Percentiles rank a stretch among this genome's conserved stretches.
Conservation (phyloP, 2,113 vertebrate genomes). For the Nibea coibor region DNA sequence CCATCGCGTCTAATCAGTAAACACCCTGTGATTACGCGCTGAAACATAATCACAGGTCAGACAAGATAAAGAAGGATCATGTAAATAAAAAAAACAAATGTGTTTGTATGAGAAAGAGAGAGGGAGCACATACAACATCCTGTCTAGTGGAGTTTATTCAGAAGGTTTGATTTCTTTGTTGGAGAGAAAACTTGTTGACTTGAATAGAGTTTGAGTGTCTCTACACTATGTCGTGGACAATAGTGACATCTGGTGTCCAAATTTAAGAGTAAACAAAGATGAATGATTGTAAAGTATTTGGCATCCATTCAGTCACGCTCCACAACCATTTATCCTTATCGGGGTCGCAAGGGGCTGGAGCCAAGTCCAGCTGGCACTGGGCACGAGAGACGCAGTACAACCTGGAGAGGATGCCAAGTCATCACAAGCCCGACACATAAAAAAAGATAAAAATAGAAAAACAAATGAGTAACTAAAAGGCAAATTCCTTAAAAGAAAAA, state of each 20-base stretch:
- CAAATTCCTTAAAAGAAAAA: background rate
- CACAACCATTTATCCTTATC: too few species aligned
- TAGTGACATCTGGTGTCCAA: conserved; percentile 62
- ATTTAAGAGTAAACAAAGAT: background rate
- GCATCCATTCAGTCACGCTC: too few species aligned
- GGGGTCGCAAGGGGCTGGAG: too few species aligned
- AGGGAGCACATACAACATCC: background rate
- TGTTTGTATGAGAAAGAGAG: background rate
- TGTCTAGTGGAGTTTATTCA: background rate
- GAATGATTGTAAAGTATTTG: too few species aligned
- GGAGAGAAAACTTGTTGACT: background rate
- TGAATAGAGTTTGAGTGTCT: background rate
- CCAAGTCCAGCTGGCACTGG: too few species aligned
- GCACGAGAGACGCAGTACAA: too few species aligned
- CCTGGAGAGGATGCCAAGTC: too few species aligned
- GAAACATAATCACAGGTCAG: conserved; percentile 28
- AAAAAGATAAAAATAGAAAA: background rate
- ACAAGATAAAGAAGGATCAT: conserved; percentile 2
- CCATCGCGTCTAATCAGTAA: background rate
- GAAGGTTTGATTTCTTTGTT: background rate
- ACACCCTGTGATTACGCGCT: conserved; percentile 17
- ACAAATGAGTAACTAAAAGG: background rate
- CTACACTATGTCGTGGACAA: background rate
- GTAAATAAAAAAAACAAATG: background rate
- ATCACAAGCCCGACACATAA: too few species aligned